Percentiles rank a stretch among this genome's conserved stretches.
Evolutionary conservation across 2,113 vertebrate genomes (phyloP).

Genomic region (Triplophysa siluroides): DNA sequence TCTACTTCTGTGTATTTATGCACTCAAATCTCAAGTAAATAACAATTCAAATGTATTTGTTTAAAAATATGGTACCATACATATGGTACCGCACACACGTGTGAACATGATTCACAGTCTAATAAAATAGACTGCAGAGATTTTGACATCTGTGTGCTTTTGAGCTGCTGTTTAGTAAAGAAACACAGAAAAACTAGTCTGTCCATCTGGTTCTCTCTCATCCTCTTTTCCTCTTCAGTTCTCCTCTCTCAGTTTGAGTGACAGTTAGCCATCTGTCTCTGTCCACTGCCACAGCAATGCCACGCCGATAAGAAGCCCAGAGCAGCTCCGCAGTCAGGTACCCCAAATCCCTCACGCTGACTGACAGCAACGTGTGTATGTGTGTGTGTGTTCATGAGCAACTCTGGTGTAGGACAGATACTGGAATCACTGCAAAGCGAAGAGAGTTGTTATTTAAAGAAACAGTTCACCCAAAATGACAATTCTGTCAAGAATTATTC

Average conservation of each 20-base stretch:
- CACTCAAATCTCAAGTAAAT: slow-evolving; percentile 31
- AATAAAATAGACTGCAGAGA: background rate
- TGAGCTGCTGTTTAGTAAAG: slow-evolving; percentile 27
- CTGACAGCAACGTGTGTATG: slow-evolving; percentile 57
- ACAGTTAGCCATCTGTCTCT: slow-evolving; percentile 66
- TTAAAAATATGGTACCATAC: slow-evolving; percentile 23
- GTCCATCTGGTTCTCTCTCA: slow-evolving; percentile 47
- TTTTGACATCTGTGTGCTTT: slow-evolving; percentile 20
- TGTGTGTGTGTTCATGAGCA: slow-evolving; percentile 45
- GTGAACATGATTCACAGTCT: background rate
- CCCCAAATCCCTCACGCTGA: slow-evolving; percentile 38
- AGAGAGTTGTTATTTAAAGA: background rate
- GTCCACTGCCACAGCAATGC: slow-evolving; percentile 58
- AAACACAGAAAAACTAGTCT: slow-evolving; percentile 29
- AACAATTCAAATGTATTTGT: slow-evolving; percentile 7
- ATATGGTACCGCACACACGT: background rate
- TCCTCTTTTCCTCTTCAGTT: slow-evolving; percentile 35
- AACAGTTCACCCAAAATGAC: background rate
- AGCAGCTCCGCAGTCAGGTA: slow-evolving; percentile 50
- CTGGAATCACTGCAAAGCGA: background rate
- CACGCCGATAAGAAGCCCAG: slow-evolving; percentile 55
- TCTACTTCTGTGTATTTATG: slow-evolving; percentile 2
- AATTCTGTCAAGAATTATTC: background rate
- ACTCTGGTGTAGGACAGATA: slow-evolving; percentile 34
- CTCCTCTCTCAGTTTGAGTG: slow-evolving; percentile 50